Evolutionary conservation across 1,140 invertebrate species (phyloP).

Genomic region (Euura saliciscinereae): DNA sequence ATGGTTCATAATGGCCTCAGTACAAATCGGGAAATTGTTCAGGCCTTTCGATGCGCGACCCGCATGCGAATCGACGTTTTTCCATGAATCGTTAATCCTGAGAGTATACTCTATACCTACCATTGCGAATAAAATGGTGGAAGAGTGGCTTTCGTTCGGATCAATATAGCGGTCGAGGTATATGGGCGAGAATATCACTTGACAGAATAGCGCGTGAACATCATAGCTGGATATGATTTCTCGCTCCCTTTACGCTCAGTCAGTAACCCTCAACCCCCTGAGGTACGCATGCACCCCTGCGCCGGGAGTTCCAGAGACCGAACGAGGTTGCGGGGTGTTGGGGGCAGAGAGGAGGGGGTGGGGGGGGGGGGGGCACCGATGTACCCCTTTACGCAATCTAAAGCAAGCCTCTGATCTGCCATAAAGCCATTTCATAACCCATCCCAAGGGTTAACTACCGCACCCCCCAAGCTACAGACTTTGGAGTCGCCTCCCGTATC

Average conservation of each 20-base stretch:
- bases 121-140: too few relatives aligned
- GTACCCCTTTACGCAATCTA: slow-evolving; percentile 55
- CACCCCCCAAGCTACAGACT: background rate
- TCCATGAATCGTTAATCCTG: too few relatives aligned
- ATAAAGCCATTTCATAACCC: slow-evolving; percentile 61
- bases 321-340: background rate
- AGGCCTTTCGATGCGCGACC: too few relatives aligned
- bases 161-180: background rate
- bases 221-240: background rate
- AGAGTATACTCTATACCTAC: too few relatives aligned
- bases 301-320: background rate
- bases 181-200: background rate
- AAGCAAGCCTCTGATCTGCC: slow-evolving; percentile 58
- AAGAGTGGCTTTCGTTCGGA: background rate
- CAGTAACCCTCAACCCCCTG: background rate
- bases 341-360: slow-evolving; percentile 7
- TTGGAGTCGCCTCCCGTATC: slow-evolving; percentile 42
- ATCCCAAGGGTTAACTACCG: slow-evolving; percentile 54
- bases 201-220: background rate
- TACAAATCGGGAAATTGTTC: too few relatives aligned
- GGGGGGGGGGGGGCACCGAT: slow-evolving; percentile 22
- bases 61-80: too few relatives aligned
- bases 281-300: slow-evolving; percentile 1
- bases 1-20: too few relatives aligned
- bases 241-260: background rate